Conservation (phyloP, 2,113 vertebrate genomes). For the Tangachromis dhanisi region DNA sequence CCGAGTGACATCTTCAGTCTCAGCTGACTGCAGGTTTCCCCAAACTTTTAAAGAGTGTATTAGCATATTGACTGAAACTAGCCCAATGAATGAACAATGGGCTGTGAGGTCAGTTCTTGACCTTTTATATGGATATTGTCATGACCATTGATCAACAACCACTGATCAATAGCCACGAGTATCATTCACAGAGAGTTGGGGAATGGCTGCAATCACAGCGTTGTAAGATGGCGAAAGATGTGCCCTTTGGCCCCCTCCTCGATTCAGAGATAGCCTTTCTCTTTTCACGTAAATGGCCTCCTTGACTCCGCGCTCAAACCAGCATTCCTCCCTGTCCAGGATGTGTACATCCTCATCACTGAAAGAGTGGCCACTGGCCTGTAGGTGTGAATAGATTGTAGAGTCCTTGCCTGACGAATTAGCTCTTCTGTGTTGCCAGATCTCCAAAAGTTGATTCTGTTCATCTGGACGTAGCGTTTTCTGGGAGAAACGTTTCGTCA, state of each 20-base stretch:
- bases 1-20: not conserved
- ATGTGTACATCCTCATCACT: not conserved
- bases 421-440: accelerated
- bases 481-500: too few species aligned
- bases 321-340: not conserved
- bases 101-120: not conserved
- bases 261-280: not conserved
- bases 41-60: not conserved
- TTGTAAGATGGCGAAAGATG: not conserved
- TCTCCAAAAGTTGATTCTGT: too few species aligned
- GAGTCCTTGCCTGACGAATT: not conserved
- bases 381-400: not conserved
- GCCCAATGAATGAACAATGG: not conserved
- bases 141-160: not conserved
- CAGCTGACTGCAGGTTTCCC: not conserved
- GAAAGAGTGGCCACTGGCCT: not conserved
- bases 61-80: not conserved
- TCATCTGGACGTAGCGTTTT: too few species aligned
- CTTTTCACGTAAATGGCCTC: not conserved
- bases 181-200: not conserved
- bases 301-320: accelerated
- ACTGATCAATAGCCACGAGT: not conserved
- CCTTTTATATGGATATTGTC: not conserved
- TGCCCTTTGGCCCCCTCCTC: not conserved
- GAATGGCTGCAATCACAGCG: accelerated